Evolutionary conservation across 1,140 invertebrate genomes (phyloP).

Genomic region (Steinernema khuongi): DNA sequence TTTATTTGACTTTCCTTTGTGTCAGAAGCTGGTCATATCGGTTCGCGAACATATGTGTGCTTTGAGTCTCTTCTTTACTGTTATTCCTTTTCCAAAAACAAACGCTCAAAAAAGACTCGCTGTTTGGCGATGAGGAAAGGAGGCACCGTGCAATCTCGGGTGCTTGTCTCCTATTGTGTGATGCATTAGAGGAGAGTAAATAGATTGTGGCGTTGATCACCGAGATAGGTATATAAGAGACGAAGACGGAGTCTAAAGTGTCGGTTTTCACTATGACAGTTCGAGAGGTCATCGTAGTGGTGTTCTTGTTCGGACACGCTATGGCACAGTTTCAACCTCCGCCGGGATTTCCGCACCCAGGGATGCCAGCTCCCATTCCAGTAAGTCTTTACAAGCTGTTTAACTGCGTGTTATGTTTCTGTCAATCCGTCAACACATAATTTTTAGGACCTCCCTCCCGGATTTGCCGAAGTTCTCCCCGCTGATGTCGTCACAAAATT

Average conservation of each 20-base stretch:
- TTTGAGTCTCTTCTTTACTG: background rate
- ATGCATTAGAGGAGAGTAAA: slow-evolving; percentile 1
- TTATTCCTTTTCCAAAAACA: slow-evolving; percentile 15
- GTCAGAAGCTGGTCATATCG: background rate
- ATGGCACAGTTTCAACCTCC: background rate
- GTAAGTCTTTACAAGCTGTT: background rate
- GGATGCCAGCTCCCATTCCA: background rate
- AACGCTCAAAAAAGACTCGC: background rate
- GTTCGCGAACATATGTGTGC: background rate
- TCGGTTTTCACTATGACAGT: background rate
- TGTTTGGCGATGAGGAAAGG: slow-evolving; percentile 13
- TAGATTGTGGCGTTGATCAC: background rate
- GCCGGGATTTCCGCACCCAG: background rate
- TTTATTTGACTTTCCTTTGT: background rate
- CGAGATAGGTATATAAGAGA: background rate
- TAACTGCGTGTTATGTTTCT: too few species aligned
- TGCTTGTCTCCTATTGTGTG: slow-evolving; percentile 7
- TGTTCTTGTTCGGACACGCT: background rate
- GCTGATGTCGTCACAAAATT: slow-evolving; percentile 19
- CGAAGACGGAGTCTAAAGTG: background rate
- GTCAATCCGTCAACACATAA: too few species aligned
- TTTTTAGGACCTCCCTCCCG: slow-evolving; percentile 20
- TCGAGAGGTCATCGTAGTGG: background rate
- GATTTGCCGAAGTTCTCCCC: slow-evolving; percentile 26
- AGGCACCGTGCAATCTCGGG: background rate